Conservation (phyloP, 2,113 vertebrate genomes). For the Myocastor coypus region DNA sequence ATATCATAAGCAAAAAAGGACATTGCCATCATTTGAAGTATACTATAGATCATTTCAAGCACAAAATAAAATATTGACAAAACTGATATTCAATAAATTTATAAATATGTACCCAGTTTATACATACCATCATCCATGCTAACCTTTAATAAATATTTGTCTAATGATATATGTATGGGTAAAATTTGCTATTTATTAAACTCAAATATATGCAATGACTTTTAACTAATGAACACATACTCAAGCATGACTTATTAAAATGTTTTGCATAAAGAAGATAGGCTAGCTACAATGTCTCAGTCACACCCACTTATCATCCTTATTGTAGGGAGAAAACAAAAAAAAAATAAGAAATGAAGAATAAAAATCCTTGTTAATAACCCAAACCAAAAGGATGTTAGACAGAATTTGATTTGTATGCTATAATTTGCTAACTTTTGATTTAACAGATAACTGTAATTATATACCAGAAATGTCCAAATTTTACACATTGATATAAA, state of each 20-base stretch:
- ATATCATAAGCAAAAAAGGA: neutral
- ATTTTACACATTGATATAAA: neutral
- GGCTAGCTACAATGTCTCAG: neutral
- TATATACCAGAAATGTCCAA: neutral
- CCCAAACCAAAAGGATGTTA: neutral
- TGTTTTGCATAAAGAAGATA: neutral
- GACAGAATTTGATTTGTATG: neutral
- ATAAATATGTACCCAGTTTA: neutral
- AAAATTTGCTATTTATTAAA: constrained; percentile 82
- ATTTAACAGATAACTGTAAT: neutral
- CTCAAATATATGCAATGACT: constrained; percentile 64
- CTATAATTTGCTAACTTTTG: neutral
- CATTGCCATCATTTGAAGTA: constrained; percentile 41
- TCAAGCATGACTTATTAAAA: constrained; percentile 10
- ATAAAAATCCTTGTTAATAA: neutral
- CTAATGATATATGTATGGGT: constrained; percentile 74
- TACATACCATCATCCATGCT: constrained; percentile 64
- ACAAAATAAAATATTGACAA: constrained; percentile 42
- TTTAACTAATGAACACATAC: constrained; percentile 59
- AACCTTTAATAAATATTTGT: constrained; percentile 77
- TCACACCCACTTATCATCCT: neutral
- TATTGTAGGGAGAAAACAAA: neutral
- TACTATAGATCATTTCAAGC: constrained; percentile 67
- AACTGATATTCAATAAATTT: constrained; percentile 1
- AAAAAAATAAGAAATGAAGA: neutral